Evolutionary conservation across 2,113 vertebrate genomes (phyloP), one percentile per base, ranked within the genome.

Genomic region (Hyperoodon ampullatus): DNA sequence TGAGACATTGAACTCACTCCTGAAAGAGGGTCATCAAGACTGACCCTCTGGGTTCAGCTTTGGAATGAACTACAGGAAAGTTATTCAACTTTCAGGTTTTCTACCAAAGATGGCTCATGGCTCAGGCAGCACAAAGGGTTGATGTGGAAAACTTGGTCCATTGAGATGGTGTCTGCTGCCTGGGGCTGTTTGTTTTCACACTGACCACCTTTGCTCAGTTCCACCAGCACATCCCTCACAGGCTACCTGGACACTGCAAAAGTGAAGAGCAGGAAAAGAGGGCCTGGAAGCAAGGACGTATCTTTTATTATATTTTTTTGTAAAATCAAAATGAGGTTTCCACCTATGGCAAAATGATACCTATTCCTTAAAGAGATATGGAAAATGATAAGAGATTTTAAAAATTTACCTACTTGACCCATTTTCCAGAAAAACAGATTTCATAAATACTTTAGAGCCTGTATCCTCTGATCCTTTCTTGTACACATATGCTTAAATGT

Each of bases 291-390:
- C 2, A 72, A 53, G 14, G 1, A 14, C 4, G 0, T 70, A 5
- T 42, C 5, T 55, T 81, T 53, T 35, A 60, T 50, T 50, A 16
- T 63, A 33, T 50, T 60, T 44, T 72, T 94, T 58, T 39, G 26
- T 82, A 89, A 94, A 70, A 89, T 75, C 88, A 63, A 82, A 96
- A 39, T 61, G 53, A 66, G 24, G 2, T 55, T 78, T 72, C 24
- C 9, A 1, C 11, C 5, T 53, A 15, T 60, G 30, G 10, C 8
- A 66, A 90, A 68, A 4, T 44, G 23, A 77, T 75, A 66, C 7
- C 10, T 53, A 8, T 50, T 50, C 53, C 7, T 88, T 61, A 92
- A 82, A 87, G 16, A 9, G 10, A 86, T 53, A 70, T 42, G 11
- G 28, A 89, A 92, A 90, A 26, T 72, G 2, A 92, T 19, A 42